Evolutionary conservation across 2,888 invertebrate species (phyloP).

Genomic region (Drosophila vallismaia): DNA sequence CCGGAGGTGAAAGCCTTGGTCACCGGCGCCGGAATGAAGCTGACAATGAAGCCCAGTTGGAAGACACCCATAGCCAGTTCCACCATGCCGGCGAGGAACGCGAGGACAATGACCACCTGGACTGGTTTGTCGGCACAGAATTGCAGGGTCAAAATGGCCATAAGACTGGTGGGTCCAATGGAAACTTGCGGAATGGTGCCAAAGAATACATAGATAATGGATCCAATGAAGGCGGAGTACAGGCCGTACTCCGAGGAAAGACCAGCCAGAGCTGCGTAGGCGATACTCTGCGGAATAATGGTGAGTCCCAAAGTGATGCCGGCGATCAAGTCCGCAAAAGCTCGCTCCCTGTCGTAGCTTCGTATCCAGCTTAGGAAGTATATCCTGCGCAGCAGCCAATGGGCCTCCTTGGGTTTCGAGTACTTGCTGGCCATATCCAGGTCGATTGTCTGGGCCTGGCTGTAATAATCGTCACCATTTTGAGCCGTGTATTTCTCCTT

Average conservation of each 20-base stretch:
- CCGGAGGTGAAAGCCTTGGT: conserved; percentile 94
- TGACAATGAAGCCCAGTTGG: conserved; percentile 92
- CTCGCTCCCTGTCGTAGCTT: conserved; percentile 87
- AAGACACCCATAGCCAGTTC: conserved; percentile 92
- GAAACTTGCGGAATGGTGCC: conserved; percentile 95
- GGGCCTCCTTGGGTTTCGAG: conserved; percentile 61
- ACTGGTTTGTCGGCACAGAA: conserved; percentile 88
- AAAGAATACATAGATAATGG: conserved; percentile 93
- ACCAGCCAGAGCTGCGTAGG: conserved; percentile 93
- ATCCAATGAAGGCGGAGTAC: conserved; percentile 95
- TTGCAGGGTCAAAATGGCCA: conserved; percentile 93
- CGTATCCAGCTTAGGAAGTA: conserved; percentile 88
- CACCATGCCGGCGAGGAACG: conserved; percentile 91
- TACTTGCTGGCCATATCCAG: conserved; percentile 69
- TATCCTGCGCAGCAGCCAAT: conserved; percentile 83
- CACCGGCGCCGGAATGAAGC: conserved; percentile 92
- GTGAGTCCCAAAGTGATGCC: conserved; percentile 95
- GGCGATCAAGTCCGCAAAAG: conserved; percentile 92
- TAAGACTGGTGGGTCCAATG: conserved; percentile 96
- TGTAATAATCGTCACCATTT: conserved; percentile 57
- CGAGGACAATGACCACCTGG: conserved; percentile 90
- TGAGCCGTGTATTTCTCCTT: conserved; percentile 59
- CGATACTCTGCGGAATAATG: conserved; percentile 96
- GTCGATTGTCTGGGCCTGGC: conserved; percentile 54
- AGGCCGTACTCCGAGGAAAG: conserved; percentile 95